Evolutionary conservation across 1,140 invertebrate species (phyloP).

Genomic region (Streblospio benedicti): DNA sequence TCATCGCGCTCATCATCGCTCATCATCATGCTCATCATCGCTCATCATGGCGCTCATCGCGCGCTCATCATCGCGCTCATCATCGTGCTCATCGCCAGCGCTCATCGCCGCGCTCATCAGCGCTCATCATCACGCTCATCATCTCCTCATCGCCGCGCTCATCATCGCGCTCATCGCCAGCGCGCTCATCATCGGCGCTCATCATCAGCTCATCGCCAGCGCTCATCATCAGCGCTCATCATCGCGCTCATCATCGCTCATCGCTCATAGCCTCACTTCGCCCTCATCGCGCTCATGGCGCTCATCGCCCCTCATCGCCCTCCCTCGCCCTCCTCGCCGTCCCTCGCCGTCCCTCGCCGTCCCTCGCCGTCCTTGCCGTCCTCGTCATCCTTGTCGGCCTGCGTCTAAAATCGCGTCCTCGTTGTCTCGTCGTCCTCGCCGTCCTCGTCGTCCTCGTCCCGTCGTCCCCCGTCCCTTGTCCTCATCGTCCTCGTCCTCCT

Average conservation of each 20-base stretch:
- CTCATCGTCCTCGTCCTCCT: not conserved
- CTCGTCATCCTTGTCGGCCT: not conserved
- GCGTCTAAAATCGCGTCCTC: not conserved
- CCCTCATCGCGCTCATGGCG: no score
- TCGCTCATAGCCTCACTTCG: no score
- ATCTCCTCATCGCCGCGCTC: not conserved
- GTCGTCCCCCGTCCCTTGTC: not conserved
- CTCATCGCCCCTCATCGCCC: no score
- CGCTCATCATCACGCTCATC: not conserved
- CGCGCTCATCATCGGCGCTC: not conserved
- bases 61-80: not conserved
- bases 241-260: no score
- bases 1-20: no score
- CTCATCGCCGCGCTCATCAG: not conserved
- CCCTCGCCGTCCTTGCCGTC: not conserved
- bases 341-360: no score
- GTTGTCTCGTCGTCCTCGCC: not conserved
- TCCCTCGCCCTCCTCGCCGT: no score
- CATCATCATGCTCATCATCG: not conserved
- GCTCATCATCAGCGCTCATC: no score
- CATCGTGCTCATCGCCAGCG: not conserved
- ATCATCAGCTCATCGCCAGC: not conserved
- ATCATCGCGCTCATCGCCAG: not conserved
- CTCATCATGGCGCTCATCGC: not conserved
- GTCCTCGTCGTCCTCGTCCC: not conserved